These are phyloP conservation scores for Poeciliopsis paucimaculata DNA, from an alignment of 2,797 vertebrate species.

Conservation along the genomic window DNA sequence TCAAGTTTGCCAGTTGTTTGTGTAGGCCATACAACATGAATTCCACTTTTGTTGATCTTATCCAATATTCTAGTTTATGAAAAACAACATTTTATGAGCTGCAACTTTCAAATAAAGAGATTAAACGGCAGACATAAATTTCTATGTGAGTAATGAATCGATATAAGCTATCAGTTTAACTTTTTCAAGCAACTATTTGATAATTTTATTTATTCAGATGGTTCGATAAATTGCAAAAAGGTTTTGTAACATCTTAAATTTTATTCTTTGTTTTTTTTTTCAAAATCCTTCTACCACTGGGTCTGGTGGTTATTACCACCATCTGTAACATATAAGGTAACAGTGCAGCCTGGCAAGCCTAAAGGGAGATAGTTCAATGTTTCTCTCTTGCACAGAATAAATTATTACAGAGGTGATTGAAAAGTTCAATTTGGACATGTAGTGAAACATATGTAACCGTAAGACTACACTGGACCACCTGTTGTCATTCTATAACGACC, in stretches of 20 bases:
- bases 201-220: not conserved
- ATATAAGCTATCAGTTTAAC: not conserved
- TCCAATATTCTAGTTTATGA: not conserved
- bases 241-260: slow-evolving; percentile 3
- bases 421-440: slow-evolving; percentile 62
- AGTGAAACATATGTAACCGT: slow-evolving; percentile 67
- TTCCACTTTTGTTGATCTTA: not conserved
- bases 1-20: not conserved
- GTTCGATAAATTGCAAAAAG: not conserved
- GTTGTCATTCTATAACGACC: slow-evolving; percentile 65
- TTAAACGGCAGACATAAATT: not conserved
- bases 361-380: slow-evolving; percentile 53
- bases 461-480: slow-evolving; percentile 65
- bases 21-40: not conserved
- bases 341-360: slow-evolving; percentile 43
- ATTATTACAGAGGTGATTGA: slow-evolving; percentile 67
- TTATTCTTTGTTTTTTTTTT: not conserved
- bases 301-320: slow-evolving; percentile 35
- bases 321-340: slow-evolving; percentile 41
- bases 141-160: not conserved
- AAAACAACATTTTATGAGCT: not conserved
- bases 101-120: not conserved
- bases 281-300: slow-evolving; percentile 22
- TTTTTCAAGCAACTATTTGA: not conserved
- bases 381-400: slow-evolving; percentile 55